These are phyloP conservation scores for Heliornis fulica DNA, from an alignment of 2,113 vertebrate species.

Conservation along the genomic window DNA sequence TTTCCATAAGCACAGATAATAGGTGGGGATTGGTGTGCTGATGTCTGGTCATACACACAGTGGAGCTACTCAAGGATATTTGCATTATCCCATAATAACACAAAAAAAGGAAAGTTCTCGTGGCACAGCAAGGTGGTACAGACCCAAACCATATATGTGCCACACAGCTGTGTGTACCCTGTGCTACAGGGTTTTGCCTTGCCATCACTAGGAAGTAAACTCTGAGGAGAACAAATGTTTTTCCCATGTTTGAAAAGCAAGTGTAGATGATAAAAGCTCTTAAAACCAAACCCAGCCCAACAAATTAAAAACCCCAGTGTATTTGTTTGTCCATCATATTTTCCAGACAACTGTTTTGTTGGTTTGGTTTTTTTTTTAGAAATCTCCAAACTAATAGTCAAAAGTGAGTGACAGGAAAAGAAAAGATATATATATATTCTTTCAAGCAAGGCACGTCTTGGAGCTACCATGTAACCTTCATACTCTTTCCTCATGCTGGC, in stretches of 20 bases:
- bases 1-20: neutral
- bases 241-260: neutral
- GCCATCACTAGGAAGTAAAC: neutral
- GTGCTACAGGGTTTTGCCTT: neutral
- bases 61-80: neutral
- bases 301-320: neutral
- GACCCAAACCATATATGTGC: neutral
- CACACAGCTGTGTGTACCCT: neutral
- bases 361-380: too few species aligned
- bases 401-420: neutral
- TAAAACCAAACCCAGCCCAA: neutral
- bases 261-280: neutral
- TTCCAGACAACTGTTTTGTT: constrained; percentile 29
- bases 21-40: neutral
- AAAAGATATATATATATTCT: constrained; percentile 29
- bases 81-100: neutral
- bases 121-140: neutral
- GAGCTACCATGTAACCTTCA: neutral
- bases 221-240: neutral
- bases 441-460: neutral
- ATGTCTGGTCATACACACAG: fast-evolving
- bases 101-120: neutral
- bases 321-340: constrained; percentile 31
- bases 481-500: neutral
- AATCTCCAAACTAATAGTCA: constrained; percentile 11